Evolutionary conservation across 2,113 vertebrate genomes (phyloP).

Genomic region (Plectropomus leopardus): DNA sequence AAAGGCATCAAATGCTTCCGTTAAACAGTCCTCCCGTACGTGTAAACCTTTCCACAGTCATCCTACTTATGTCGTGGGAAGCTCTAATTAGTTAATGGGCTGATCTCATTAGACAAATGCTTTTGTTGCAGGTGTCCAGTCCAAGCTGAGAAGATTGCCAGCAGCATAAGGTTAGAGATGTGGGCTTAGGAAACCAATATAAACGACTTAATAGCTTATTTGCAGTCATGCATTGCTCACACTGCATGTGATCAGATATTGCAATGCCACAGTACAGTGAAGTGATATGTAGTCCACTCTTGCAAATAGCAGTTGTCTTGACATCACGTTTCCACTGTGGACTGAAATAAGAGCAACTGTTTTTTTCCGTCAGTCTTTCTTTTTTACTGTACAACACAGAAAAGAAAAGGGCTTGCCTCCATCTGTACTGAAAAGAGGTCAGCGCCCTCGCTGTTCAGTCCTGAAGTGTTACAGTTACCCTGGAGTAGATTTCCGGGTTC

Average conservation of each 20-base stretch:
- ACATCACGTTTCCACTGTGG: not conserved
- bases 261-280: not conserved
- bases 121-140: slow-evolving; percentile 77
- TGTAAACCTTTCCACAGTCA: slow-evolving; percentile 46
- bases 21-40: slow-evolving; percentile 26
- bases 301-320: not conserved
- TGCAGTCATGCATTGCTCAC: slow-evolving; percentile 42
- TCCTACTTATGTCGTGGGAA: slow-evolving; percentile 59
- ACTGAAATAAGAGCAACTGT: not conserved
- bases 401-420: slow-evolving; percentile 17
- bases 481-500: slow-evolving; percentile 50
- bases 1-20: slow-evolving; percentile 47
- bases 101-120: slow-evolving; percentile 82
- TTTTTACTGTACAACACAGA: not conserved
- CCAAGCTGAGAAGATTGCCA: slow-evolving; percentile 71
- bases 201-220: slow-evolving; percentile 61
- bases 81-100: slow-evolving; percentile 81
- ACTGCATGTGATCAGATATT: slow-evolving; percentile 51
- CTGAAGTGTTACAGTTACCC: slow-evolving; percentile 64
- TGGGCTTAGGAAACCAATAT: slow-evolving; percentile 56
- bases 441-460: slow-evolving; percentile 24
- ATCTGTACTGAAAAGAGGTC: slow-evolving; percentile 42
- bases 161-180: slow-evolving; percentile 66
- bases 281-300: not conserved
- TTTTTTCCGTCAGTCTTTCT: not conserved